phyloP scores from a whole-genome alignment of 2,113 vertebrate genomes.

The Alethe castanea region DNA sequence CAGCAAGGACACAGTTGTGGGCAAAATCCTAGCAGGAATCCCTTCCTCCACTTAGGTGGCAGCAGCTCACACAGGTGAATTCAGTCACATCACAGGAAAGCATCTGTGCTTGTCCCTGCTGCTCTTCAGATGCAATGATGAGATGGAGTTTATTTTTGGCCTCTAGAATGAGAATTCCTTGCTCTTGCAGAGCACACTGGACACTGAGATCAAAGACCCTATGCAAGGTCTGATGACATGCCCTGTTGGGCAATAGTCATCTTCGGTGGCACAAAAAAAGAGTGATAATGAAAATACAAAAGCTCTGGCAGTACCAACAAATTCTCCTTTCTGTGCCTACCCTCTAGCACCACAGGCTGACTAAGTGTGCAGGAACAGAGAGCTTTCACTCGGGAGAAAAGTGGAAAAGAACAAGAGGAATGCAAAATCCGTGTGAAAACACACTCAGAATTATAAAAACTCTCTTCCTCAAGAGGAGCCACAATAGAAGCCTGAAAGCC shows the following conservation, averaged over 20 bases:
- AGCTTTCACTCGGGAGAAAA: background rate
- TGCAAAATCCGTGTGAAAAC: constrained; percentile 3
- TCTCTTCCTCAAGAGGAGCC: background rate
- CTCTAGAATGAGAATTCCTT: background rate
- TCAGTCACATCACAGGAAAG: background rate
- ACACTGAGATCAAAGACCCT: background rate
- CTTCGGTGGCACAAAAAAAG: background rate
- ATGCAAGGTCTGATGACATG: background rate
- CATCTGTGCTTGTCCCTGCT: background rate
- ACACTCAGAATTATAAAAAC: constrained; percentile 2
- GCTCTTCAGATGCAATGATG: background rate
- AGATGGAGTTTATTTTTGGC: background rate
- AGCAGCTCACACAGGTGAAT: background rate
- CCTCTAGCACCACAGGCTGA: background rate
- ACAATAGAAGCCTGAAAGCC: background rate
- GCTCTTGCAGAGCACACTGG: background rate
- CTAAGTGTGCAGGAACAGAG: background rate
- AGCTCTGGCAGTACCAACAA: background rate
- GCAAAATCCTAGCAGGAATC: background rate
- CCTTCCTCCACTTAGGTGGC: background rate
- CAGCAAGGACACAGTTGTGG: background rate
- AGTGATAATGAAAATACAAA: background rate
- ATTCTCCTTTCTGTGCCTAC: background rate
- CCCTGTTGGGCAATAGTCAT: background rate
- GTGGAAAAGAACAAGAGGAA: constrained; percentile 1